Conservation (phyloP, 2,888 invertebrate genomes). For the Spodoptera picta region DNA sequence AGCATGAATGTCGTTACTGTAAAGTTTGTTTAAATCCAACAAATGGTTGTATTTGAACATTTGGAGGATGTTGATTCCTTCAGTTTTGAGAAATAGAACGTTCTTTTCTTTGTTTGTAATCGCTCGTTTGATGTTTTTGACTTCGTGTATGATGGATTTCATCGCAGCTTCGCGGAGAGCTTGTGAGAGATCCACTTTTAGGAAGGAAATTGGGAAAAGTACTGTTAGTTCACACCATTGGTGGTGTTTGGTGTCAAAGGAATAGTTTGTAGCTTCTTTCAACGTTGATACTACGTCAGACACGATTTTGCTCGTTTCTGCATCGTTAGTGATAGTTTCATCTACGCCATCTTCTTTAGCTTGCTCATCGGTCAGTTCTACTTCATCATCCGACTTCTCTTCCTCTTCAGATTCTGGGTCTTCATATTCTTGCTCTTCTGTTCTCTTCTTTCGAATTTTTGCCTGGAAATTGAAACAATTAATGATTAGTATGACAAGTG, state of each 20-base stretch:
- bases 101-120: constrained; percentile 92
- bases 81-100: constrained; percentile 94
- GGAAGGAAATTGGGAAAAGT: constrained; percentile 87
- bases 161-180: constrained; percentile 91
- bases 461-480: constrained; percentile 60
- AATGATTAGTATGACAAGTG: too few relatives aligned
- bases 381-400: constrained; percentile 85
- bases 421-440: constrained; percentile 91
- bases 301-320: constrained; percentile 73
- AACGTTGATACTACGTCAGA: constrained; percentile 78
- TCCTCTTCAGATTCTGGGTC: constrained; percentile 90
- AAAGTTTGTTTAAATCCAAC: constrained; percentile 94
- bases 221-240: constrained; percentile 96
- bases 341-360: constrained; percentile 68
- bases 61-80: constrained; percentile 97
- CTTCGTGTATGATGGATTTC: constrained; percentile 93
- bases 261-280: constrained; percentile 89
- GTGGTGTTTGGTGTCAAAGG: constrained; percentile 92
- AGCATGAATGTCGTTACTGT: constrained; percentile 98
- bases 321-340: constrained; percentile 60
- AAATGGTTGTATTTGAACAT: constrained; percentile 95
- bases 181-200: constrained; percentile 92
- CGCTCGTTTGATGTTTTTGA: constrained; percentile 94
- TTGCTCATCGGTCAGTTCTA: constrained; percentile 69
- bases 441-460: constrained; percentile 87